A percentile compares a stretch with the other conserved stretches of the same genome.
phyloP scores from a whole-genome alignment of 1,140 invertebrate genomes.

The Scaptomyza montana region DNA sequence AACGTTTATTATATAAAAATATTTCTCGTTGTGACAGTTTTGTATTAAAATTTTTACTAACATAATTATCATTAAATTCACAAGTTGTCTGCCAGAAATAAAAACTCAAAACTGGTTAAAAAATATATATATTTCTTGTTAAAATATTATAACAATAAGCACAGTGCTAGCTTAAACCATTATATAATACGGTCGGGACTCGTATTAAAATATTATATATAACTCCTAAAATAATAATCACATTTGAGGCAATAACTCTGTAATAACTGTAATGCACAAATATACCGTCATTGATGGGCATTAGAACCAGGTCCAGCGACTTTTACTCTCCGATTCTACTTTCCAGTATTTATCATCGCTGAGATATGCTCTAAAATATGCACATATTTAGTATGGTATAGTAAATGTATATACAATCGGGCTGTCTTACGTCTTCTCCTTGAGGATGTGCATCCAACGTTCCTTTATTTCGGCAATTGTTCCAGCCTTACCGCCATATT shows the following conservation, averaged over 20 bases:
- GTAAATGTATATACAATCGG: not conserved
- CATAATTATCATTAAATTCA: no score
- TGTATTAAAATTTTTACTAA: no score
- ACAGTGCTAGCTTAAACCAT: not conserved
- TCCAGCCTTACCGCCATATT: constrained; percentile 87
- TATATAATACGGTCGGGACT: not conserved
- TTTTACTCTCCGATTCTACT: constrained; percentile 43
- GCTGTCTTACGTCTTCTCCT: constrained; percentile 58
- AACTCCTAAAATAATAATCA: constrained; percentile 25
- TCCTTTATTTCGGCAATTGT: constrained; percentile 85
- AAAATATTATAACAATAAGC: not conserved
- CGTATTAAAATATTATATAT: not conserved
- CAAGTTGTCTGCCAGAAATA: not conserved
- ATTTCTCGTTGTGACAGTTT: no score
- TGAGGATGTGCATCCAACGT: constrained; percentile 84
- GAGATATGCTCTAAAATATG: constrained; percentile 55
- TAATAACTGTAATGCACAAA: constrained; percentile 1
- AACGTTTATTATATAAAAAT: no score
- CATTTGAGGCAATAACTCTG: constrained; percentile 22
- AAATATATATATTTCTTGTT: no score
- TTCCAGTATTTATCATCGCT: constrained; percentile 72
- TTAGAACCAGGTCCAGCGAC: constrained; percentile 74
- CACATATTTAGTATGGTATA: not conserved
- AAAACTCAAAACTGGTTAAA: not conserved
- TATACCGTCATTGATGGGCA: not conserved